Base-by-base conservation (phyloP, 2,113 vertebrate genomes). In the Mustela nigripes region DNA sequence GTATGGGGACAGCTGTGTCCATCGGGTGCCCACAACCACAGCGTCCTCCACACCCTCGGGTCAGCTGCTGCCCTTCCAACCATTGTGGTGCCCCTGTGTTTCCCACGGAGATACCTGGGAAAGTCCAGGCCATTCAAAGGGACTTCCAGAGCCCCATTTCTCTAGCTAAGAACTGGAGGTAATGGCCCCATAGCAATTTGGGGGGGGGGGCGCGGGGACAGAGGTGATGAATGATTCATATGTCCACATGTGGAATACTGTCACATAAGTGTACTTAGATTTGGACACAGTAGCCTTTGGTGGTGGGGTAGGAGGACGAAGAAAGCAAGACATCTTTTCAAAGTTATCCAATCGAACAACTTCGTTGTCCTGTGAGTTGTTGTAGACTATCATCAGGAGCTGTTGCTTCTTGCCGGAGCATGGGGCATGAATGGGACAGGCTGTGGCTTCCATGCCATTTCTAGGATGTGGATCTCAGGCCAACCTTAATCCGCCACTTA, bases 1-100 rank as follows among this genome's bases (percentile, higher is more conserved):
- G 36, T 16, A 28, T 11, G 22, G 56, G 33, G 26, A 42, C 62
- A 88, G 58, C 83, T 95, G 69, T 69, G 14, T 18, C 7, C 19
- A 11, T 22, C 11, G 0, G 0, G 42, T 22, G 14, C 36, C 89
- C 86, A 50, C 1, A 4, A 15, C 31, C 1, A 1, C 10, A 76
- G 80, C 2, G 6, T 42, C 33, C 33, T 60, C 28, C 63, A 48
- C 50, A 62, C 80, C n/a, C 2, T 5, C 48, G 45, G 22, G 65
- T 50, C 33, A 69, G 28, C 62, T 4, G 21, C 7, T 62, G 26
- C 12, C 56, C 65, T 94, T 93, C 76, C 18, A 50, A 3, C 33
- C 42, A 36, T 36, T 31, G 0, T 11, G 31, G 11, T 0, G 3
- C 33, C 19, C 45, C 11, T 0, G 0, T n/a, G 39, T 60, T 80